Evolutionary conservation across 2,888 invertebrate species (phyloP), one percentile per base, ranked within the genome.

Genomic region (Brachylomia viminalis): DNA sequence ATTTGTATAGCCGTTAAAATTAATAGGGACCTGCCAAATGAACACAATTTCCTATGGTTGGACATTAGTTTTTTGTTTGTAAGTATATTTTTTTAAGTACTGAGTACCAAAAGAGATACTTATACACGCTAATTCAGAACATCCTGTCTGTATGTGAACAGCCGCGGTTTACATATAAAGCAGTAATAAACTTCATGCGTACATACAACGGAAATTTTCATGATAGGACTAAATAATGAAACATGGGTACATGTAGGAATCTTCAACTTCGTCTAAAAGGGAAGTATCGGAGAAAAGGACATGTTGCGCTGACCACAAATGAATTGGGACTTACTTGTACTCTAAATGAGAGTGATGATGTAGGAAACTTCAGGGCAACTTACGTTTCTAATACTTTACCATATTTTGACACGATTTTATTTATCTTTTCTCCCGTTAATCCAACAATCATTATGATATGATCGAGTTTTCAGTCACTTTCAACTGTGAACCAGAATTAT

Each of bases 41-140:
- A 33, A 49, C 3, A 13, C 45, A 10, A 74, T 70, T 73, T 27
- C 42, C 7, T 15, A 61, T 30, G 33, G 70, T 68, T 68, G 47
- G 59, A 11, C 30, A 78, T 64, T 17, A 23, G 33, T 49, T 27
- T 74, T 54, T 67, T 61, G 59, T 52, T 38, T 30, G 38, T 59
- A 61, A 61, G 8, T 64, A 68, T 68, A 72, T 66, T 85, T 79
- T 77, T 59, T 71, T 56, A 61, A 59, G 67, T 80, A 68, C 27
- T 47, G 45, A 52, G 42, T 61, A 52, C 47, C 61, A 78, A 82
- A 79, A 85, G 82, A 54, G 64, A 75, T 71, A 74, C 71, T 78
- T 61, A 64, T 27, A 71, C 59, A 68, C 64, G 54, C 69, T 73
- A 69, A 75, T 75, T 79, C 68, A 52, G 58, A 68, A 75, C 79